Percentiles rank a stretch among this genome's conserved stretches.
phyloP scores from a whole-genome alignment of 2,888 invertebrate species.

The Galerucella calmariensis region DNA sequence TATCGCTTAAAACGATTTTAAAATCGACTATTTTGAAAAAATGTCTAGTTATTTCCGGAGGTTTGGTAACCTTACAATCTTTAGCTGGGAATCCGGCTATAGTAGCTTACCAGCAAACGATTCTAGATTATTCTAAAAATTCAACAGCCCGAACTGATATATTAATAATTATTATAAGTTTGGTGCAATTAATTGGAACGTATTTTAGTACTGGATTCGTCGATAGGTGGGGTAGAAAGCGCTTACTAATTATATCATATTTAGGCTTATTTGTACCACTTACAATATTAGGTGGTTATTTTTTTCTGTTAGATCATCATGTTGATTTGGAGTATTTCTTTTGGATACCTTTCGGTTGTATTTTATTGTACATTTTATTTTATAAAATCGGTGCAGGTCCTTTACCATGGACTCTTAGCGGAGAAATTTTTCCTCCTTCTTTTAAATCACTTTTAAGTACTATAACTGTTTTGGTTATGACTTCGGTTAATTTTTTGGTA shows the following conservation, averaged over 20 bases:
- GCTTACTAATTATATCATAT: slow-evolving; percentile 77
- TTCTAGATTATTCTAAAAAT: slow-evolving; percentile 68
- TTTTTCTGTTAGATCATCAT: slow-evolving; percentile 40
- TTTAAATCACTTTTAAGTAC: slow-evolving; percentile 74
- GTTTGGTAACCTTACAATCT: slow-evolving; percentile 57
- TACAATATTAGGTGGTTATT: slow-evolving; percentile 47
- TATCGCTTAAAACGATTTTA: slow-evolving; percentile 38
- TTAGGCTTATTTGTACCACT: slow-evolving; percentile 72
- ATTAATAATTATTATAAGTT: slow-evolving; percentile 80
- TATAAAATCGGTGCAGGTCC: slow-evolving; percentile 80
- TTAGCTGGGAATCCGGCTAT: slow-evolving; percentile 78
- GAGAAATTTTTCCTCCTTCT: slow-evolving; percentile 83
- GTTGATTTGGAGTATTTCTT: slow-evolving; percentile 61
- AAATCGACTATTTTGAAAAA: slow-evolving; percentile 45
- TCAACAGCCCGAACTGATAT: slow-evolving; percentile 67
- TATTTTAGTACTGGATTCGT: slow-evolving; percentile 77
- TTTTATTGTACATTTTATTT: slow-evolving; percentile 77
- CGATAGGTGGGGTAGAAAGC: slow-evolving; percentile 79
- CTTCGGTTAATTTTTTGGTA: slow-evolving; percentile 37
- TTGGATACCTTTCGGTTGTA: slow-evolving; percentile 77
- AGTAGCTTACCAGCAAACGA: slow-evolving; percentile 78
- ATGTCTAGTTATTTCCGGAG: slow-evolving; percentile 61
- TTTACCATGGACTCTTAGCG: slow-evolving; percentile 83
- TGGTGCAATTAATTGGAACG: slow-evolving; percentile 79
- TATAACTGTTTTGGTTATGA: slow-evolving; percentile 36